Conservation (phyloP, 1,140 invertebrate species). For the Heliconius hewitsoni region DNA sequence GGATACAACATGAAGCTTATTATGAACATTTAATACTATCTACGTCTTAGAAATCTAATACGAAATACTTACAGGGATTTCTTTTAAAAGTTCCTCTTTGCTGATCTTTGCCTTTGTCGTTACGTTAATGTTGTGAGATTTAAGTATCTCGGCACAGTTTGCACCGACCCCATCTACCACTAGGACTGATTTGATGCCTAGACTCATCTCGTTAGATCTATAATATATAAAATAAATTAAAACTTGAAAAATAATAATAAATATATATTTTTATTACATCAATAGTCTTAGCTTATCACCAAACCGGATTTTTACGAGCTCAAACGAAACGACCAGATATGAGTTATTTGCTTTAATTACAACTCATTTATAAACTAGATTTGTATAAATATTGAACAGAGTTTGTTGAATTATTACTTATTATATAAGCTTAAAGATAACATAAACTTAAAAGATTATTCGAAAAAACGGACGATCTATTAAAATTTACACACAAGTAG, state of each 20-base stretch:
- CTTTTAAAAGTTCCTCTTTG: constrained; percentile 90
- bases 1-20: too few species aligned
- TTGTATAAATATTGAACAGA: too few species aligned
- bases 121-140: constrained; percentile 89
- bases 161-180: constrained; percentile 96
- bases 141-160: constrained; percentile 90
- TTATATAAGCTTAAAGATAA: background rate
- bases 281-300: background rate
- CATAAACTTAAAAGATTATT: background rate
- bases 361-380: background rate
- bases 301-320: background rate
- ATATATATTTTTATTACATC: background rate
- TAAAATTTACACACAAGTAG: background rate
- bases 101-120: constrained; percentile 91
- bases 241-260: background rate
- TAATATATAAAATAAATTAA: background rate
- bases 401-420: too few species aligned
- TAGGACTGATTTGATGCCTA: constrained; percentile 87
- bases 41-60: background rate
- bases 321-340: background rate
- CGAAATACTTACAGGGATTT: constrained; percentile 88
- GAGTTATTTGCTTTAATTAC: background rate
- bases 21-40: background rate
- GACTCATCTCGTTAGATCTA: constrained; percentile 50
- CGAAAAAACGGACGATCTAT: background rate